Conservation (phyloP, 2,113 vertebrate genomes). For the Sapajus apella region DNA sequence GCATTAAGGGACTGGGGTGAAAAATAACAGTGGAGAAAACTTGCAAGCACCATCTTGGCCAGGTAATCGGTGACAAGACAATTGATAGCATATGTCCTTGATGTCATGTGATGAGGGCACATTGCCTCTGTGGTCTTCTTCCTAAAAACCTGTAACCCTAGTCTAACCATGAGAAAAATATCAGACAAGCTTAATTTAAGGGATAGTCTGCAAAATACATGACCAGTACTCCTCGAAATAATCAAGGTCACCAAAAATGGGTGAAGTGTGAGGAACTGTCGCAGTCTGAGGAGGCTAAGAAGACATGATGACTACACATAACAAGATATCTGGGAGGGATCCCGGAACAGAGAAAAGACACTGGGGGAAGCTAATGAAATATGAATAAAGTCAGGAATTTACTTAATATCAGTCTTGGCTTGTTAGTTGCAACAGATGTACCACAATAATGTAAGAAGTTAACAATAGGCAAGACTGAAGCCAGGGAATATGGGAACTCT, state of each 20-base stretch:
- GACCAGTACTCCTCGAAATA: not conserved
- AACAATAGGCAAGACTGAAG: not conserved
- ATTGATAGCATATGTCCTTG: not conserved
- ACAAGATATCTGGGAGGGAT: not conserved
- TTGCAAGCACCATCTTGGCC: not conserved
- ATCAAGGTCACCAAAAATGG: not conserved
- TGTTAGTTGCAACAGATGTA: not conserved
- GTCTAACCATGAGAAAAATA: not conserved
- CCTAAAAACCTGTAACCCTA: not conserved
- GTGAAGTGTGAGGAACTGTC: not conserved
- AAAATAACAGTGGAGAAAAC: not conserved
- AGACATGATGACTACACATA: not conserved
- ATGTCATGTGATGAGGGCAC: no score
- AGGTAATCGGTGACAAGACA: not conserved
- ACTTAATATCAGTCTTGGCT: not conserved
- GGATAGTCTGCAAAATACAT: not conserved
- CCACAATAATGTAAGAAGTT: not conserved
- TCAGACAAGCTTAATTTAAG: not conserved
- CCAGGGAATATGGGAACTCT: not conserved
- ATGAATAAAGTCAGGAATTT: not conserved
- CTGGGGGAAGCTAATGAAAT: not conserved
- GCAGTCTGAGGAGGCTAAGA: not conserved
- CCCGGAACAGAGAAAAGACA: not conserved
- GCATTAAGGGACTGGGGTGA: not conserved
- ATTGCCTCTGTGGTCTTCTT: not conserved